phyloP scores from a whole-genome alignment of 2,113 vertebrate genomes.

The Myanophis thanlyinensis region DNA sequence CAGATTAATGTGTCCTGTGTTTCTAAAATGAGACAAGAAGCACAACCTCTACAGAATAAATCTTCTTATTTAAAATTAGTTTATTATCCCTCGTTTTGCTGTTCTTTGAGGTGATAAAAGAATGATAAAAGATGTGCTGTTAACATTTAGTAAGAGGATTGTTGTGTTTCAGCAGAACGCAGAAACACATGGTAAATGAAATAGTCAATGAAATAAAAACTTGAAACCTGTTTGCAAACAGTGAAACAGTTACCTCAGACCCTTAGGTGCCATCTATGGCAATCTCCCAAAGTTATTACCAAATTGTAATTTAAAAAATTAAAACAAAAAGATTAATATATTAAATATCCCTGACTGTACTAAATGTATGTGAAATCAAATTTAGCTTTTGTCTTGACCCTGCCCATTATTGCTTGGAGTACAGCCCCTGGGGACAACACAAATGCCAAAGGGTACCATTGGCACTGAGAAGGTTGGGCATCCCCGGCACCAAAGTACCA shows the following conservation, averaged over 20 bases:
- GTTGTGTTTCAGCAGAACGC: conserved; percentile 28
- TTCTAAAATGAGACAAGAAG: conserved; percentile 51
- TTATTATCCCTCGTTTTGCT: conserved; percentile 18
- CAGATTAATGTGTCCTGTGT: conserved; percentile 47
- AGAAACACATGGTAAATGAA: conserved; percentile 19
- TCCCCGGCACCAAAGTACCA: neutral
- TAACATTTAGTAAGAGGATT: conserved; percentile 47
- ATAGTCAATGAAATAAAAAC: conserved; percentile 42
- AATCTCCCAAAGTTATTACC: neutral
- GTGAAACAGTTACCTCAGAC: neutral
- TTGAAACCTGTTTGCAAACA: neutral
- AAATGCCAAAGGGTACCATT: neutral
- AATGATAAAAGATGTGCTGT: conserved; percentile 47
- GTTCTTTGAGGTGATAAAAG: conserved; percentile 1
- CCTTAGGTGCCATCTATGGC: neutral
- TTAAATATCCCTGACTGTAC: neutral
- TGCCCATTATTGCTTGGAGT: neutral
- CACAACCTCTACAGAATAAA: conserved; percentile 37
- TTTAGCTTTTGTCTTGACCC: neutral
- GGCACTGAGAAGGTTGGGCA: neutral
- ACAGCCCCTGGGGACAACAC: neutral
- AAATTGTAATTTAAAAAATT: neutral
- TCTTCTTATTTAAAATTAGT: conserved; percentile 40
- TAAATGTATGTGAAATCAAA: neutral
- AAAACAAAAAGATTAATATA: neutral